Evolutionary conservation across 2,888 invertebrate species (phyloP), one percentile per base, ranked within the genome.

Genomic region (Folsomia candida): DNA sequence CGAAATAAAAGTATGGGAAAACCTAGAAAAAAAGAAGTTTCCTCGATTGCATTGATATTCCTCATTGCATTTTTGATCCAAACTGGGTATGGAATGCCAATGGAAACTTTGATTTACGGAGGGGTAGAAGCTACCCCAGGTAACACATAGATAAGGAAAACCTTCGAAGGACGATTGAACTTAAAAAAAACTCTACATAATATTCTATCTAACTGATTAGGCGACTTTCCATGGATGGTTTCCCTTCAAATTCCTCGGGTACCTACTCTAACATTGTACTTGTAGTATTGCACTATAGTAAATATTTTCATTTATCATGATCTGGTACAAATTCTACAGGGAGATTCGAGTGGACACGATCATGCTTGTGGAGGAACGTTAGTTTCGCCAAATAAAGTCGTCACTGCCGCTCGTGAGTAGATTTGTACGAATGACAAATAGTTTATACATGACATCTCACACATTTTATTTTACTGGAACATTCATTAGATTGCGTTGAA

Each of bases 171-270:
- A 57, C 47, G 47, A 14, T 47, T 18, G 47, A 14, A 47, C 47
- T 47, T 47, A 14, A 14, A 14, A 14, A 47, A 47, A 14, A 9
- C 9, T 47, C 14, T 47, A 47, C n/a, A n/a, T n/a, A n/a, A n/a
- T n/a, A n/a, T n/a, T n/a, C n/a, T n/a, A n/a, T n/a, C n/a, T n/a
- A n/a, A n/a, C n/a, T n/a, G n/a, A n/a, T 14, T 24, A 64, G 63
- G 63, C 2, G 63, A 64, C 37, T 64, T 64, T n/a, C n/a, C 20
- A 2, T 64, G 63, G 63, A 4, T 47, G 47, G 63, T 64, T n/a
- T 20, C 47, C n/a, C n/a, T 64, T 22, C 47, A 37, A 47, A 25
- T 20, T 54, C 54, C 54, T 14, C 4, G 14, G 37, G n/a, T n/a
- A n/a, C n/a, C n/a, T n/a, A n/a, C n/a, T n/a, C n/a, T n/a, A n/a